phyloP scores from a whole-genome alignment of 2,113 vertebrate species.

The Marcusenius ussheri region DNA sequence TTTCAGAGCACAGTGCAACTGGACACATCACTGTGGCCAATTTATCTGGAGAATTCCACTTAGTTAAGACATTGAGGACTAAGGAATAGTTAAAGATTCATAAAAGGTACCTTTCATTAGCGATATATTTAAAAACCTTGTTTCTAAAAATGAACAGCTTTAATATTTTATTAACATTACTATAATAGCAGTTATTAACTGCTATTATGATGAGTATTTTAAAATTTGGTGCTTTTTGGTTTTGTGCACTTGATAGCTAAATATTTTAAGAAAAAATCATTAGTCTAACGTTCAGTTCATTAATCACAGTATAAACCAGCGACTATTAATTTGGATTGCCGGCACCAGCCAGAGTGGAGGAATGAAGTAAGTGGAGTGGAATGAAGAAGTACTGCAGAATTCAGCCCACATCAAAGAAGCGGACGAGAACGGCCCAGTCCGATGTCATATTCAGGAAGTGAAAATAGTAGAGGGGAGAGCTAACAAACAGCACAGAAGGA shows the following conservation, averaged over 20 bases:
- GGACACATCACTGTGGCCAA: neutral
- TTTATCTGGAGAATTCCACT: neutral
- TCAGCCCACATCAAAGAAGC: neutral
- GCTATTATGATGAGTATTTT: neutral
- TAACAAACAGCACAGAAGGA: neutral
- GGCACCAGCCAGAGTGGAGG: neutral
- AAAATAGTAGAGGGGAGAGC: neutral
- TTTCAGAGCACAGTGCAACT: neutral
- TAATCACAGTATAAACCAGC: neutral
- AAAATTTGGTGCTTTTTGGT: neutral
- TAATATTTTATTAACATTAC: constrained; percentile 9
- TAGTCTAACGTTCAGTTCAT: neutral
- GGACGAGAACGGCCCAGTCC: neutral
- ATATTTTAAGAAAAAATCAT: neutral
- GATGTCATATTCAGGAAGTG: neutral
- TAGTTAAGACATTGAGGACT: neutral
- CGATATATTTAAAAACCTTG: neutral
- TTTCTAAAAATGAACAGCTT: constrained; percentile 9
- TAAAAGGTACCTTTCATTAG: constrained; percentile 4
- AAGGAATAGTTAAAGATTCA: neutral
- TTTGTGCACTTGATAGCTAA: constrained; percentile 2
- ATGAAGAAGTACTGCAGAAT: neutral
- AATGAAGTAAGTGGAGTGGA: too few species aligned
- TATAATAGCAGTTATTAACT: constrained; percentile 6
- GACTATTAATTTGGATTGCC: neutral